Evolutionary conservation across 64 coral and sea anemone species (phyloP).

Genomic region (Acropora tenuis): DNA sequence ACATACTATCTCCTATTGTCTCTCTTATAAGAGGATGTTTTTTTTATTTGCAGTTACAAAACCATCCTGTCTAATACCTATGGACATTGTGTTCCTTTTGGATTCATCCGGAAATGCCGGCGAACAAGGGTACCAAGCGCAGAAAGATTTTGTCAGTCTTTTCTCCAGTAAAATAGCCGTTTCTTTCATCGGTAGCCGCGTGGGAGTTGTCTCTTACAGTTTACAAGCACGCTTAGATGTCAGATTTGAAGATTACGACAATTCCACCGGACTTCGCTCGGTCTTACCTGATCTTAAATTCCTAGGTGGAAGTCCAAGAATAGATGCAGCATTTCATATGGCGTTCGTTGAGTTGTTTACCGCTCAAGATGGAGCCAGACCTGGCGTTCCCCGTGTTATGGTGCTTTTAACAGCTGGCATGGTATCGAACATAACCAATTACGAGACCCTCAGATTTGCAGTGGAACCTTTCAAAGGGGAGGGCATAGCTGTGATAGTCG

Average conservation of each 20-base stretch:
- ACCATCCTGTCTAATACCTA: conserved; percentile 26
- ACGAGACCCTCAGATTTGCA: conserved; percentile 42
- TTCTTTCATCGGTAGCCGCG: background rate
- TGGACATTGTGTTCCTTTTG: conserved; percentile 51
- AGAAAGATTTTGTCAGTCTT: conserved; percentile 16
- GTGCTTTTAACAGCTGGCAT: conserved; percentile 37
- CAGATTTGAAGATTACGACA: conserved; percentile 7
- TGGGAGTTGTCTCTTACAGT: conserved; percentile 44
- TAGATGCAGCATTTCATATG: conserved; percentile 25
- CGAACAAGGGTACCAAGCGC: background rate
- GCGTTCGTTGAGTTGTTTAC: conserved; percentile 22
- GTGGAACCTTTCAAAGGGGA: conserved; percentile 38
- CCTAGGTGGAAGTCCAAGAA: conserved; percentile 7
- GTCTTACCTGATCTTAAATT: conserved; percentile 1
- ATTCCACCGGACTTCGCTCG: background rate
- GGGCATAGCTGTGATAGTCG: conserved; percentile 69
- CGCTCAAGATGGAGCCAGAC: background rate
- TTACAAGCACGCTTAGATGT: background rate
- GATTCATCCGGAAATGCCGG: conserved; percentile 35
- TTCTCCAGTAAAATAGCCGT: background rate
- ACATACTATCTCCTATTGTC: too few relatives aligned
- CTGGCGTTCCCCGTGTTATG: conserved; percentile 26
- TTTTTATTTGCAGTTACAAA: background rate
- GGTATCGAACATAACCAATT: background rate
- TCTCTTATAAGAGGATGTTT: background rate